These are phyloP conservation scores for Hippopotamyrus pictus DNA, from an alignment of 2,797 vertebrate genomes.

Conservation along the genomic window DNA sequence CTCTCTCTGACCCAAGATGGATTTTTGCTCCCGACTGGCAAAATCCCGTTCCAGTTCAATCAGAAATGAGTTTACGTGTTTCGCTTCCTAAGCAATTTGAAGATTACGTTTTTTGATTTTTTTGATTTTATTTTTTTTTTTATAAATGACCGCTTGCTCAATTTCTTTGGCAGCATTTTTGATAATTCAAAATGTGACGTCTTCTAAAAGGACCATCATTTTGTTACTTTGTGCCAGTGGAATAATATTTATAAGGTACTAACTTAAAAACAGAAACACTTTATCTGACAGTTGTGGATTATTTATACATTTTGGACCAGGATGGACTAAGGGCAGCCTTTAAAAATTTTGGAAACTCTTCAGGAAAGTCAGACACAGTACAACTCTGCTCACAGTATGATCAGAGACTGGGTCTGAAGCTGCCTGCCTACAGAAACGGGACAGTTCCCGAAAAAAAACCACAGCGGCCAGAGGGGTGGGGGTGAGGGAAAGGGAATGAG, in stretches of 20 bases:
- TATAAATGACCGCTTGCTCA: not conserved
- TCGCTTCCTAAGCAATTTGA: not conserved
- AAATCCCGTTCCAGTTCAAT: not conserved
- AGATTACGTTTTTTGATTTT: not conserved
- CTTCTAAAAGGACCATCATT: not conserved
- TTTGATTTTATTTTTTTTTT: not conserved
- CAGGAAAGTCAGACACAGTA: not conserved
- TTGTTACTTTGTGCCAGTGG: not conserved
- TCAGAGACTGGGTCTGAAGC: not conserved
- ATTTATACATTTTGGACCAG: not conserved
- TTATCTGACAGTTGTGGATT: not conserved
- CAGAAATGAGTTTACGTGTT: not conserved
- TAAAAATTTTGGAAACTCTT: not conserved
- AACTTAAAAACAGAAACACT: not conserved
- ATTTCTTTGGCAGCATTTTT: not conserved
- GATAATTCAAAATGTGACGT: not conserved
- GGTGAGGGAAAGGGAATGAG: not conserved
- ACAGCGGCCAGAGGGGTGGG: not conserved
- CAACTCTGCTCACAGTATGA: not conserved
- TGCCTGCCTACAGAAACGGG: not conserved
- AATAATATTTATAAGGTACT: not conserved
- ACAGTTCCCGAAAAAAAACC: not conserved
- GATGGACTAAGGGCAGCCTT: not conserved
- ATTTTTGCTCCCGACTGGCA: not conserved
- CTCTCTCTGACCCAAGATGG: not conserved